Conservation (phyloP, 2,797 vertebrate species). For the Hydrocynus forskahlii region DNA sequence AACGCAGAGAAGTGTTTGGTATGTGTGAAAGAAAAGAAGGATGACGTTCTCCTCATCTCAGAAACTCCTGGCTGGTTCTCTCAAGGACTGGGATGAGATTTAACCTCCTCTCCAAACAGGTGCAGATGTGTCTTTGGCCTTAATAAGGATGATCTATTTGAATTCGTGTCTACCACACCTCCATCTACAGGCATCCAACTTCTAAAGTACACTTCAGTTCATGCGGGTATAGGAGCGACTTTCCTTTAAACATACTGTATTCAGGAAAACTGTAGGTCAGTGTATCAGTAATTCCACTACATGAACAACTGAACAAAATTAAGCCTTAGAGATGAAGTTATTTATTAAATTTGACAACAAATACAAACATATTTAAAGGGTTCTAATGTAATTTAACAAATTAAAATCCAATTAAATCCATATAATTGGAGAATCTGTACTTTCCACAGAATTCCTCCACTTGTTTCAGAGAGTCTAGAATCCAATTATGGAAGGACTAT, state of each 20-base stretch:
- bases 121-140: slow-evolving; percentile 6
- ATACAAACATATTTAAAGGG: too few species aligned
- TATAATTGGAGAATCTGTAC: too few species aligned
- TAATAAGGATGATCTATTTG: slow-evolving; percentile 29
- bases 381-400: too few species aligned
- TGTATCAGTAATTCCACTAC: neutral
- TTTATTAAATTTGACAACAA: too few species aligned
- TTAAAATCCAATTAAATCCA: too few species aligned
- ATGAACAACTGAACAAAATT: too few species aligned
- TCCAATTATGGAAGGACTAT: neutral
- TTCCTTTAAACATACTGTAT: neutral
- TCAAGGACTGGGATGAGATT: slow-evolving; percentile 41
- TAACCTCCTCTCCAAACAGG: slow-evolving; percentile 41
- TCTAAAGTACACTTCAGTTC: slow-evolving; percentile 26
- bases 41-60: slow-evolving; percentile 36
- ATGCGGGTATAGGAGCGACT: slow-evolving; percentile 16
- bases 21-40: slow-evolving; percentile 8
- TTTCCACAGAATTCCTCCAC: too few species aligned
- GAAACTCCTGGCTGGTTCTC: slow-evolving; percentile 22
- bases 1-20: neutral
- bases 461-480: neutral
- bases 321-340: too few species aligned
- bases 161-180: slow-evolving; percentile 23
- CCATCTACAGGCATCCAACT: slow-evolving; percentile 29
- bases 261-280: too few species aligned